phyloP scores from a whole-genome alignment of 2,888 invertebrate genomes.

The Anodontia alba region DNA sequence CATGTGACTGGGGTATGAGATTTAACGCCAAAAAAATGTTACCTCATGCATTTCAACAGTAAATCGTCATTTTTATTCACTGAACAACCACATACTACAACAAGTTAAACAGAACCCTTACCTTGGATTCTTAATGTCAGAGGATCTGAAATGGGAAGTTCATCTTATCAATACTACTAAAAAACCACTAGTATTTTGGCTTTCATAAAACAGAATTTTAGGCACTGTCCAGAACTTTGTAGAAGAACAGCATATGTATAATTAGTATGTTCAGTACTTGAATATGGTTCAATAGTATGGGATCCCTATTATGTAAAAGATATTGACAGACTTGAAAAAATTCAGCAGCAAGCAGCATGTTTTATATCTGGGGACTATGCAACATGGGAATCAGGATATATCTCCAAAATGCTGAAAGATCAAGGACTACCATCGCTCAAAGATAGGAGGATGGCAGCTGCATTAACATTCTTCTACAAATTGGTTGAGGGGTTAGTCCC shows the following conservation, averaged over 20 bases:
- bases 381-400: background rate
- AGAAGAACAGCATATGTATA: slow-evolving; percentile 21
- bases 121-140: slow-evolving; percentile 21
- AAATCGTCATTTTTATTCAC: slow-evolving; percentile 35
- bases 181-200: slow-evolving; percentile 14
- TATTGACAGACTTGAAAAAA: background rate
- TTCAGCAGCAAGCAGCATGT: background rate
- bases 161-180: slow-evolving; percentile 23
- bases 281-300: slow-evolving; percentile 13
- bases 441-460: background rate
- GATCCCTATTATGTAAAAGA: background rate
- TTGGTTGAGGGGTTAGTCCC: slow-evolving; percentile 9
- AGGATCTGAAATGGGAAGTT: slow-evolving; percentile 23
- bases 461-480: slow-evolving; percentile 9
- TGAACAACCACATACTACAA: slow-evolving; percentile 24
- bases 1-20: slow-evolving; percentile 40
- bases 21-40: slow-evolving; percentile 49
- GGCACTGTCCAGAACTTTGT: slow-evolving; percentile 16
- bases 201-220: slow-evolving; percentile 17
- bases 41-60: slow-evolving; percentile 34
- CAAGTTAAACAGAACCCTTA: slow-evolving; percentile 35
- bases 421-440: background rate
- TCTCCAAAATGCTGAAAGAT: background rate
- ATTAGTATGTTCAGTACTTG: background rate
- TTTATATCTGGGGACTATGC: slow-evolving; percentile 4